A percentile compares a stretch with the other conserved stretches of the same genome.
Conservation (phyloP, 1,140 invertebrate genomes). For the Caligus rogercresseyi region DNA sequence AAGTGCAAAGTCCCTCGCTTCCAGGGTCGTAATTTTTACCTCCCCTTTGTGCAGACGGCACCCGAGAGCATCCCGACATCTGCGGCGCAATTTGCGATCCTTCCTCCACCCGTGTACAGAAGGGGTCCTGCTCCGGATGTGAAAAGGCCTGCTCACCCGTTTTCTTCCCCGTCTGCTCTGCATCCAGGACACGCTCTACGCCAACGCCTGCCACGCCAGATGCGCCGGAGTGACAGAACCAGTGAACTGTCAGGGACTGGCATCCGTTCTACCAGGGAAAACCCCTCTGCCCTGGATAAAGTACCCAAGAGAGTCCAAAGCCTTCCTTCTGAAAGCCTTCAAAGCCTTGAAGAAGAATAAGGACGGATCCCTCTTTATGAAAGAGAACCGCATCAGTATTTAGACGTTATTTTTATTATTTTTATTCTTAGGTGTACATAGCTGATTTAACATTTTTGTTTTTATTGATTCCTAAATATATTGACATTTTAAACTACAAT, state of each 20-base stretch:
- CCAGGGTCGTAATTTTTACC: slow-evolving; percentile 5
- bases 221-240: slow-evolving; percentile 1
- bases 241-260: slow-evolving; percentile 8
- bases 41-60: slow-evolving; percentile 2
- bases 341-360: not conserved
- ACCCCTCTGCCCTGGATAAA: not conserved
- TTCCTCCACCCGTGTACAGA: not conserved
- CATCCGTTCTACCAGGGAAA: slow-evolving; percentile 1
- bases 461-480: too few species aligned
- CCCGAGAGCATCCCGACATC: not conserved
- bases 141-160: not conserved
- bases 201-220: slow-evolving; percentile 5
- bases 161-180: slow-evolving; percentile 11
- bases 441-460: too few species aligned
- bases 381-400: too few species aligned
- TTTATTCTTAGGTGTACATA: too few species aligned
- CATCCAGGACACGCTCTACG: not conserved
- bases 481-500: too few species aligned
- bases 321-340: not conserved
- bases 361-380: too few species aligned
- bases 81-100: not conserved
- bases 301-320: slow-evolving; percentile 9
- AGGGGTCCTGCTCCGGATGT: slow-evolving; percentile 8
- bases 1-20: not conserved
- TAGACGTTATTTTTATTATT: too few species aligned